Percentiles rank a stretch among this genome's conserved stretches.
phyloP scores from a whole-genome alignment of 2,888 invertebrate genomes.

The Sarcophaga carnaria region DNA sequence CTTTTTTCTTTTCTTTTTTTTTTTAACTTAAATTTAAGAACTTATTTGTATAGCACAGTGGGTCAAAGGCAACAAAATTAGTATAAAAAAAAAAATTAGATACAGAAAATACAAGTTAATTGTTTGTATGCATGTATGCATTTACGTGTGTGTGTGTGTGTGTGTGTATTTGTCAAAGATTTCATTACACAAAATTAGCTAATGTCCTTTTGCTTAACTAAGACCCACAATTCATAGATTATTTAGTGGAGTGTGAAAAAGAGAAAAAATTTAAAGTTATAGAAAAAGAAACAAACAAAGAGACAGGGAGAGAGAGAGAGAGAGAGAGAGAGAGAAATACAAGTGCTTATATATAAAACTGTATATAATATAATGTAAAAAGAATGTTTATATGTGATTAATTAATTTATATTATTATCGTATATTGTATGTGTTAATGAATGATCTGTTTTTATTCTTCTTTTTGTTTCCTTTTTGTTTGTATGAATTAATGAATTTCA shows the following conservation, averaged over 20 bases:
- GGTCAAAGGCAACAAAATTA: conserved; percentile 1
- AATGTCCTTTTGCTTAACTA: not conserved
- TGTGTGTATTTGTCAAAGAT: conserved; percentile 6
- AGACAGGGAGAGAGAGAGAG: not conserved
- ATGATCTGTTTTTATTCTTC: too few species aligned
- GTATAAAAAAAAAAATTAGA: conserved; percentile 1
- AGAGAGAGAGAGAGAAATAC: conserved; percentile 8
- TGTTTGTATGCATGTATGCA: too few species aligned
- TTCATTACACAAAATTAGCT: not conserved
- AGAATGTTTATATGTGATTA: not conserved
- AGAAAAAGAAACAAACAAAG: not conserved
- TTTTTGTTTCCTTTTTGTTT: not conserved
- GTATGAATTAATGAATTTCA: conserved; percentile 49
- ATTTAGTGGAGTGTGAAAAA: too few species aligned
- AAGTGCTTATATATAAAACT: conserved; percentile 21
- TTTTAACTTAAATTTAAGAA: conserved; percentile 49
- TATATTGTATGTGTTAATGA: conserved; percentile 10
- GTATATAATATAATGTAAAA: conserved; percentile 9
- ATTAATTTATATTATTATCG: not conserved
- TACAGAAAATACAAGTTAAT: too few species aligned
- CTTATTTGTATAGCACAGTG: conserved; percentile 42
- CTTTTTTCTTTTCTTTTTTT: conserved; percentile 42
- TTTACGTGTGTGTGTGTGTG: not conserved
- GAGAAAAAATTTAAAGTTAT: not conserved
- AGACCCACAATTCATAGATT: conserved; percentile 18